These are phyloP conservation scores for Tetranychus cinnabarinus DNA, from an alignment of 1,140 invertebrate genomes.

Conservation along the genomic window DNA sequence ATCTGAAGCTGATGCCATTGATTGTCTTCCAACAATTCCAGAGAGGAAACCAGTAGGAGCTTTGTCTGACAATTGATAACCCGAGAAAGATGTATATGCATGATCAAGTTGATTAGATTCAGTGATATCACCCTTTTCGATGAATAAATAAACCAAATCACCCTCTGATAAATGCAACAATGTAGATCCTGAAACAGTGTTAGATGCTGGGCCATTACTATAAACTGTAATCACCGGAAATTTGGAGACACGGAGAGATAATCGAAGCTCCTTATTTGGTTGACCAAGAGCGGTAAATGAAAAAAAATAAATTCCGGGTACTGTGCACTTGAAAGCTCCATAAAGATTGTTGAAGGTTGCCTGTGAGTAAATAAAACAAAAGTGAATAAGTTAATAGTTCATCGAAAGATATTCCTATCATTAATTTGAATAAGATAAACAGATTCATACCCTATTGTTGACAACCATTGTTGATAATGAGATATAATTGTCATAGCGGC, in stretches of 20 bases:
- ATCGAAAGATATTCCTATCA: not conserved
- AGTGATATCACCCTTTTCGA: slow-evolving; percentile 9
- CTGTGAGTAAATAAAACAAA: not conserved
- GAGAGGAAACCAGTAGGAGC: not conserved
- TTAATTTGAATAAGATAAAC: not conserved
- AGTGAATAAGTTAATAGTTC: not conserved
- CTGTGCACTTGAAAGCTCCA: slow-evolving; percentile 6
- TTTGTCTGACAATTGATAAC: not conserved
- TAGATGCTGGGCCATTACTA: not conserved
- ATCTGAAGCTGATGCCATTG: too few relatives aligned
- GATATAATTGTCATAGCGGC: slow-evolving; percentile 1
- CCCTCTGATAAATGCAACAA: not conserved
- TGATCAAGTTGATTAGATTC: slow-evolving; percentile 2
- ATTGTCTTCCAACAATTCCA: not conserved
- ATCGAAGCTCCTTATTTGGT: not conserved
- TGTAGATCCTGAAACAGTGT: not conserved
- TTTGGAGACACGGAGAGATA: slow-evolving; percentile 6
- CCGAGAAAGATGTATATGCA: slow-evolving; percentile 5
- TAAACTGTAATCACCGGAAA: slow-evolving; percentile 3
- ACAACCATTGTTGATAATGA: not conserved
- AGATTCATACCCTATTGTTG: not conserved
- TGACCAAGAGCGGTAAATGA: slow-evolving; percentile 1
- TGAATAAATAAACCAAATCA: slow-evolving; percentile 8
- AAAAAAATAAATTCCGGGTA: slow-evolving; percentile 9
- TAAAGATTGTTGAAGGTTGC: not conserved